Evolutionary conservation across 2,797 vertebrate genomes (phyloP).

Genomic region (Chaunax sp.): DNA sequence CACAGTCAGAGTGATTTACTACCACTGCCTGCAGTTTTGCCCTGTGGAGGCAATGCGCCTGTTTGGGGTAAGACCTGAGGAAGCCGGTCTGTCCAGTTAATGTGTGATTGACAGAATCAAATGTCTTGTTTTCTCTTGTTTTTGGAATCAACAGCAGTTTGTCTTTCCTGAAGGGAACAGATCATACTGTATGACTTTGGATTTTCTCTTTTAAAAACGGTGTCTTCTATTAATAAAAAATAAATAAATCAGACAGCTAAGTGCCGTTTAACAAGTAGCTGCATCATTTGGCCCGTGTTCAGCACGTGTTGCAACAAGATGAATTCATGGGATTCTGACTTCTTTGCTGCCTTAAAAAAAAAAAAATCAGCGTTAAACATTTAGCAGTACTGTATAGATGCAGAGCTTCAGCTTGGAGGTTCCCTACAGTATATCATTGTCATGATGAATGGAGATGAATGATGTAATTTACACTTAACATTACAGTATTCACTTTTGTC

Average conservation of each 20-base stretch:
- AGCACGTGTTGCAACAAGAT: constrained; percentile 2
- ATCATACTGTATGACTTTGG: not conserved
- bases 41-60: constrained; percentile 26
- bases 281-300: not conserved
- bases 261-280: too few species aligned
- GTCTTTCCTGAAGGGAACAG: constrained; percentile 13
- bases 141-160: constrained; percentile 2
- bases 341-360: constrained; percentile 3
- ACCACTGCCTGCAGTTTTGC: constrained; percentile 15
- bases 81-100: constrained; percentile 60
- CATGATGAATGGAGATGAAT: constrained; percentile 22
- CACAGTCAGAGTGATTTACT: constrained; percentile 24
- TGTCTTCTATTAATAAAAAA: too few species aligned
- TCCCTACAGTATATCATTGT: not conserved
- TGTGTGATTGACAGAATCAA: constrained; percentile 47
- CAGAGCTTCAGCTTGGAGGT: not conserved
- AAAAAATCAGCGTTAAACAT: constrained; percentile 1
- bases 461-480: constrained; percentile 33
- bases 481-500: not conserved
- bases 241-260: too few species aligned
- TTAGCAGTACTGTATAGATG: too few species aligned
- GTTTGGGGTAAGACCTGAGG: constrained; percentile 46
- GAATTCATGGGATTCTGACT: not conserved
- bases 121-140: constrained; percentile 45
- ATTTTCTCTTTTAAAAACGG: not conserved